Base-by-base conservation (phyloP, 2,113 vertebrate species). In the Cercopithecus mona region DNA sequence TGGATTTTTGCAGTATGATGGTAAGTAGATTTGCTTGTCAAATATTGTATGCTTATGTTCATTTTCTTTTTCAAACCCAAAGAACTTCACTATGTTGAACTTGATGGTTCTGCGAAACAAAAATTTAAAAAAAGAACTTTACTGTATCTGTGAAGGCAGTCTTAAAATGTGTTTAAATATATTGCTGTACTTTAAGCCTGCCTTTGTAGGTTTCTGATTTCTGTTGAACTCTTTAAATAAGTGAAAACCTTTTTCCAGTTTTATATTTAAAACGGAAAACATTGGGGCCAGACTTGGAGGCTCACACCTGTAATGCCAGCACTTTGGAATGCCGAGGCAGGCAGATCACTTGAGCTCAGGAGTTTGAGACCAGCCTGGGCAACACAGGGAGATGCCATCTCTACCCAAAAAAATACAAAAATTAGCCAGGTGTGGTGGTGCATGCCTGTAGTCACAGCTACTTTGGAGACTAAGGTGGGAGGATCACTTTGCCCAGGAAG, bases 1-100 rank as follows among this genome's bases (percentile, higher is more conserved):
- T 93, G 99, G 99, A 97, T 99, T 99, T 98, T 99, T 99, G 93
- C 99, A 99, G 4, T 99, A 99, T 97, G 99, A 99, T 98, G 99
- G 99, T 99, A 98, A 99, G 99, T 97, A 92, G 59, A 93, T 93
- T 78, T 27, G 30, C 57, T 16, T 96, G 64, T 90, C 79, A 89
- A 97, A 86, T 2, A 18, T 45, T 94, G 18, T 72, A 12, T 27
- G 55, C 48, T 96, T 93, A 75, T 70, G 50, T 55, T 95, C 55
- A 27, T 97, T 97, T 90, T 88, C 43, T 92, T 76, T 94, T 87
- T 72, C 52, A 92, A 81, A 90, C 6, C 18, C 68, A 75, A 35
- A 93, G 52, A 85, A 52, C 48, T 52, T 89, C 16, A 32, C 23
- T 83, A 0, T 57, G 61, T 64, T 64, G 27, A 64, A 64, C 12